Evolutionary conservation across 2,113 vertebrate genomes (phyloP), one percentile per base, ranked within the genome.

Genomic region (Coreoperca whiteheadi): DNA sequence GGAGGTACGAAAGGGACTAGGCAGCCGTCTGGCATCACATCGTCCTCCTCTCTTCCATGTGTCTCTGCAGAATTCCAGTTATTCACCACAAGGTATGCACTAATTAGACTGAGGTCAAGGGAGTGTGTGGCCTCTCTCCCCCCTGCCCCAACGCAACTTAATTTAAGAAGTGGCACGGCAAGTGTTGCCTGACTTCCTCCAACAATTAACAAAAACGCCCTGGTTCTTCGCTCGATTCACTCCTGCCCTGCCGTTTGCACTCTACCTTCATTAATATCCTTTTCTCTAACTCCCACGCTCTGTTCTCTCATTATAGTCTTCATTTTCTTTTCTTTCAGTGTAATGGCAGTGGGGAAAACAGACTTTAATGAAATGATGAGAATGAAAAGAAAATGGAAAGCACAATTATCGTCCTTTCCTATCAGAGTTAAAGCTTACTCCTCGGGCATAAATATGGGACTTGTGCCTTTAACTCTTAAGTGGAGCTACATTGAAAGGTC

Each of bases 91-190:
- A 87, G 87, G 87, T 89, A 87, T 93, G 92, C 89, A 85, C 85
- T 94, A 92, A 95, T 95, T 93, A 94, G 86, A 76, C 71, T 25
- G 78, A 90, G 89, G 91, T 91, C 91, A 92, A 54, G 84, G 90
- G 89, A 92, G 90, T 81, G 61, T 63, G 70, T 77, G 81, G 75
- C 76, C 90, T 77, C 64, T 63, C 34, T 77, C 54, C 61, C 65
- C 71, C 53, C 73, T 68, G 32, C 57, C 69, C 54, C 67, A 10
- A 10, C 0, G 71, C 77, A 77, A 20, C 77, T 60, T 79, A 82
- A 41, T 83, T 68, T 46, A 74, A 89, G 59, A 85, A 80, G 81
- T 51, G 66, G 54, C 71, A 66, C 8, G 9, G 34, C 50, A 64
- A 85, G 56, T 51, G 68, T 68, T 67, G 61, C 50, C 48, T 50